Evolutionary conservation across 2,113 vertebrate genomes (phyloP), one percentile per base, ranked within the genome.

Genomic region (Ptychochromis oligacanthus): DNA sequence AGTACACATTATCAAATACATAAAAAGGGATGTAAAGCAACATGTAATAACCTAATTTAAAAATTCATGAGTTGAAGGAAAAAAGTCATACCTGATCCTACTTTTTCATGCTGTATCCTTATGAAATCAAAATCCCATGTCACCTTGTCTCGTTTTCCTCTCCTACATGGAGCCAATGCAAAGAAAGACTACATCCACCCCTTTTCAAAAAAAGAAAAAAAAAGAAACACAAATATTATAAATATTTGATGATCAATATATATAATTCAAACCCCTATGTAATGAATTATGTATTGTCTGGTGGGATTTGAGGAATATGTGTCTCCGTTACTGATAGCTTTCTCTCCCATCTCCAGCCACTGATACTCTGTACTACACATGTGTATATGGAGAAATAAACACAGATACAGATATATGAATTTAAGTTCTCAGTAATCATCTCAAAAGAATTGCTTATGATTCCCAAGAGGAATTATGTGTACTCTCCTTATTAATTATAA

Each of bases 211-310:
- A 31, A 34, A 52, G 84, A 91, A 93, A 91, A 91, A 3, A 22
- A 72, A 72, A 91, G 64, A 72, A 72, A 72, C 26, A 87, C 88
- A 93, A 94, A 94, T 92, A 92, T 38, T 74, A 61, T 95, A 90
- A 95, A 95, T 95, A 95, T 94, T 95, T 95, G 80, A 95, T 94
- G 91, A 89, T 82, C 4, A 65, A 92, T 90, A 94, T 95, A 89
- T 93, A 95, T 95, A 91, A 94, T 95, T 95, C 91, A 95, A 76
- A 87, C 87, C 87, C 79, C 57, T 77, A 55, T 90, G 89, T 92
- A 80, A 93, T 95, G 84, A 93, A 94, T 94, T 90, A 94, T 94
- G 57, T 74, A 94, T 84, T 17, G 84, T 86, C 93, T 92, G 84
- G 67, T 74, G 91, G 91, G 91, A 93, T 90, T 91, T 91, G 83